A percentile compares a stretch with the other conserved stretches of the same genome.
Evolutionary conservation across 2,113 vertebrate species (phyloP).

Genomic region (Gambusia holbrooki): DNA sequence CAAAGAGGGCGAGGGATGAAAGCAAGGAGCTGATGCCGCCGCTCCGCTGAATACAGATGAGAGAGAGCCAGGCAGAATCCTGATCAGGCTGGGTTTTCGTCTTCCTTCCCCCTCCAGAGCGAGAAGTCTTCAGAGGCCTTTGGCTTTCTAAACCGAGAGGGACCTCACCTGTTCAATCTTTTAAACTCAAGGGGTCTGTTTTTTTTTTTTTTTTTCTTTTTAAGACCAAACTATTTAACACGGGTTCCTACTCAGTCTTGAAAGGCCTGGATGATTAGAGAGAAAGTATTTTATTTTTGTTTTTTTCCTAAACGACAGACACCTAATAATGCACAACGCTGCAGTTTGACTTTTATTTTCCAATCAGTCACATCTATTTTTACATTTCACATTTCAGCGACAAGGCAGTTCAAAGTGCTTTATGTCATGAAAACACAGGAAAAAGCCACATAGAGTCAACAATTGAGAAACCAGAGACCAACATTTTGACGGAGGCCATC

Average conservation of each 20-base stretch:
- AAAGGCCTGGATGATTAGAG: background rate
- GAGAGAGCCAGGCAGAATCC: conserved; percentile 58
- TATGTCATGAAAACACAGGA: too few species aligned
- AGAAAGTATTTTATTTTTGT: background rate
- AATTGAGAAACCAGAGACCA: too few species aligned
- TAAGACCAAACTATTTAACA: background rate
- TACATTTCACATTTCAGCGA: too few species aligned
- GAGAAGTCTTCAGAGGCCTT: conserved; percentile 47
- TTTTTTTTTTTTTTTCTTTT: conserved; percentile 22
- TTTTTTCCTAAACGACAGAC: background rate
- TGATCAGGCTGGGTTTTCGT: conserved; percentile 41
- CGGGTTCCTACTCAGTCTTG: background rate
- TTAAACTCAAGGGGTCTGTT: conserved; percentile 41
- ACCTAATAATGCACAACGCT: background rate
- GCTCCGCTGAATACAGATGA: conserved; percentile 74
- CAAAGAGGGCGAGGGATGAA: conserved; percentile 62
- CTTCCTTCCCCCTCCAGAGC: conserved; percentile 38
- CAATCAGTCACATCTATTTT: too few species aligned
- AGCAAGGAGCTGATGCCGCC: conserved; percentile 55
- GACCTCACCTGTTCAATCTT: conserved; percentile 39
- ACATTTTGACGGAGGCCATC: too few species aligned
- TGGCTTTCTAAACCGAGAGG: conserved; percentile 40
- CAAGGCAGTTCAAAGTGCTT: too few species aligned
- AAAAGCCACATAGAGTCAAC: too few species aligned
- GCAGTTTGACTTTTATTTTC: background rate